phyloP scores from a whole-genome alignment of 2,888 invertebrate species.

The Ophion ventricosus region DNA sequence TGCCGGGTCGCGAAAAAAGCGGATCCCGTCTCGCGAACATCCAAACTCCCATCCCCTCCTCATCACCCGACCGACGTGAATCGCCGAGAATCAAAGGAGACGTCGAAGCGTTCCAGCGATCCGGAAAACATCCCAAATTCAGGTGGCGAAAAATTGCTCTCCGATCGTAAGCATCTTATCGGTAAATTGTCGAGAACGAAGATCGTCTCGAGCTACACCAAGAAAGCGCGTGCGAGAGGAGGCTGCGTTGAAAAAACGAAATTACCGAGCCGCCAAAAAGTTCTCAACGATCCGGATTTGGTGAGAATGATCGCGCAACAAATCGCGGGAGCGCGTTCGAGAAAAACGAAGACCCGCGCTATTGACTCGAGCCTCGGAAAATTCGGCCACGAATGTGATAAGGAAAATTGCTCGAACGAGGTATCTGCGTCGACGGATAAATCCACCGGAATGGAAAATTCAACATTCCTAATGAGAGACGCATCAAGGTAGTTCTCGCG shows the following conservation, averaged over 20 bases:
- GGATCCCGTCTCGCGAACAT: not conserved
- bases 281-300: constrained; percentile 42
- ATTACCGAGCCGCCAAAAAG: constrained; percentile 21
- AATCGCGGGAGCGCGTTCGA: constrained; percentile 6
- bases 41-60: not conserved
- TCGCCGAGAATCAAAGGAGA: not conserved
- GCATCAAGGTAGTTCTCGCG: constrained; percentile 45
- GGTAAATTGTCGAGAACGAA: constrained; percentile 5
- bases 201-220: not conserved
- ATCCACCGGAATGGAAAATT: constrained; percentile 23
- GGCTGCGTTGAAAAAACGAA: constrained; percentile 59
- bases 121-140: not conserved
- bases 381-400: not conserved
- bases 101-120: not conserved
- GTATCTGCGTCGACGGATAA: not conserved
- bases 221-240: constrained; percentile 22
- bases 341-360: not conserved
- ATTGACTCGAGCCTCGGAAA: constrained; percentile 5
- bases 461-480: not conserved
- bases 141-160: not conserved
- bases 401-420: not conserved
- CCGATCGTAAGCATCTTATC: not conserved
- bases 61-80: not conserved
- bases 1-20: not conserved
- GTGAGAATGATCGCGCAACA: constrained; percentile 58